A percentile compares a stretch with the other conserved stretches of the same genome.
phyloP scores from a whole-genome alignment of 1,140 invertebrate genomes.

The Heliconius eleuchia region DNA sequence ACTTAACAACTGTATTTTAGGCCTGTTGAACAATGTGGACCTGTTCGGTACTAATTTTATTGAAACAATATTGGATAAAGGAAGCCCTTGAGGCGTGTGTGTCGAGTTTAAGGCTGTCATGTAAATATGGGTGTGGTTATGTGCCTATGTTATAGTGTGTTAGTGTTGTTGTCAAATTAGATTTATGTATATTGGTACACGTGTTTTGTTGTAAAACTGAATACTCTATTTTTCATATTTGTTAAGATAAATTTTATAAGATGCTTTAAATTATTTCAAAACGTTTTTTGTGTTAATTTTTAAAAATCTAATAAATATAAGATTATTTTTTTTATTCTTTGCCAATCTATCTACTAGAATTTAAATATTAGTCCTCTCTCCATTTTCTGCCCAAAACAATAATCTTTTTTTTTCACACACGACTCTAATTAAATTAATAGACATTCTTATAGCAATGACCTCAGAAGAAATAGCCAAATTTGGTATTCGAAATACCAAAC shows the following conservation, averaged over 20 bases:
- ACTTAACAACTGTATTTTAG: slow-evolving; percentile 42
- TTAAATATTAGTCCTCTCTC: neutral
- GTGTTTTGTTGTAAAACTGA: neutral
- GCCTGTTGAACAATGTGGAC: slow-evolving; percentile 43
- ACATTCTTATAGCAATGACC: no score
- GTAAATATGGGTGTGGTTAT: slow-evolving; percentile 2
- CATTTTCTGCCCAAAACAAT: neutral
- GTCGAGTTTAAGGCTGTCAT: slow-evolving; percentile 24
- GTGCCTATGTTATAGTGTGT: neutral
- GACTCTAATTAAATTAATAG: no score
- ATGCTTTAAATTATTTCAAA: no score
- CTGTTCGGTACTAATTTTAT: slow-evolving; percentile 47
- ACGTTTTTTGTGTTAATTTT: no score
- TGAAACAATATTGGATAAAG: slow-evolving; percentile 41
- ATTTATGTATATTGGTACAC: neutral
- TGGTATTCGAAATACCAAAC: no score
- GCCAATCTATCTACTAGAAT: no score
- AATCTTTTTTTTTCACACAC: no score
- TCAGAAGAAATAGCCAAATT: no score
- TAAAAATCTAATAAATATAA: no score
- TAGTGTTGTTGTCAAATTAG: neutral
- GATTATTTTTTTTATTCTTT: no score
- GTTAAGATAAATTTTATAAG: no score
- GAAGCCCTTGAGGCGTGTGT: slow-evolving; percentile 39
- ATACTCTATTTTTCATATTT: no score